Evolutionary conservation across 2,797 vertebrate species (phyloP), one percentile per base, ranked within the genome.

Genomic region (Sebastes diaconus): DNA sequence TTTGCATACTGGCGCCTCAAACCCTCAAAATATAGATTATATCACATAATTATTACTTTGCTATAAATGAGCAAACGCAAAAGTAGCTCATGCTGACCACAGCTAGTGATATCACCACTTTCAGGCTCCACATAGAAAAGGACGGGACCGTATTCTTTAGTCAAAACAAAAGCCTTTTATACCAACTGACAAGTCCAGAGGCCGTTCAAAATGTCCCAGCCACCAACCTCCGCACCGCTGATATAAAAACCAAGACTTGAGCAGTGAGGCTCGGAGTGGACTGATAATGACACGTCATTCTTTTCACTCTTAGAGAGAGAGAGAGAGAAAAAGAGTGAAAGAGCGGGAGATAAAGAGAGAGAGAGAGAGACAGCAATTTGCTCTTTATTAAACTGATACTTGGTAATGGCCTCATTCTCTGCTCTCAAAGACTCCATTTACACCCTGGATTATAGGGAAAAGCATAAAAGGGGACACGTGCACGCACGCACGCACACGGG

Each of bases 301-400:
- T 93, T 90, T 93, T 89, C 85, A 85, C 88, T 91, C 88, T 87
- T 71, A 52, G 8, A 84, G 79, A 77, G 39, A 77, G 39, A 74
- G 80, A 84, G 87, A 66, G 70, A 32, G 25, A 59, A 77, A 87
- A 80, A 83, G 68, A 73, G 74, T 80, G 88, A 86, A 79, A 85
- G 79, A 86, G 89, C 25, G 10, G 46, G 86, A 89, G 86, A 88
- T 69, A 89, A 75, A 87, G 84, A 84, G 70, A 52, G 50, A 52
- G 46, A 52, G 68, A n/a, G 46, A 74, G 80, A 84, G 87, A 66
- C 14, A 77, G 92, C 91, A 93, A 94, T 93, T 94, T 94, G 86
- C 94, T 95, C 94, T 95, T 96, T 96, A 96, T 95, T 96, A 96
- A 95, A 95, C 93, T 96, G 94, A 95, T 95, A 95, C 94, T 93